Conservation (phyloP, 2,888 invertebrate genomes). For the Corbicula japonica region DNA sequence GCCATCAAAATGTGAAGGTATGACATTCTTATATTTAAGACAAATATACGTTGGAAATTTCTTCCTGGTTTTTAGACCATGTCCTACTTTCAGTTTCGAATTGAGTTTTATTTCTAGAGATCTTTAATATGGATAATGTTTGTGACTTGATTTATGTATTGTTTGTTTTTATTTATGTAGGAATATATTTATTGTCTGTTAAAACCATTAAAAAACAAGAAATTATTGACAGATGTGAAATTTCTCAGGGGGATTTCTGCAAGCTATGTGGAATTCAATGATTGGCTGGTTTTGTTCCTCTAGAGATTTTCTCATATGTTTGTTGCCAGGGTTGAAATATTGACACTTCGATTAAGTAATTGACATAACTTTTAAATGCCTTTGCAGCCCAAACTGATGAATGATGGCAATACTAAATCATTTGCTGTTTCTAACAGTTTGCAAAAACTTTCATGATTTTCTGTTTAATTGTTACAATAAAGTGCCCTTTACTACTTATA, state of each 20-base stretch:
- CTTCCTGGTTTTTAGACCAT: constrained; percentile 4
- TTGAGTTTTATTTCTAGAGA: background rate
- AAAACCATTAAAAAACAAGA: background rate
- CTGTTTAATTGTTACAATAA: no score
- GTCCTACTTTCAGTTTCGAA: constrained; percentile 56
- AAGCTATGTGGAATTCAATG: constrained; percentile 45
- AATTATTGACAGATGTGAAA: constrained; percentile 1
- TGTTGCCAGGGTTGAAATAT: no score
- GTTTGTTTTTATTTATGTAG: no score
- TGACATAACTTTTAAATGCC: no score
- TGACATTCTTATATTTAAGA: constrained; percentile 8
- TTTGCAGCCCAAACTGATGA: no score
- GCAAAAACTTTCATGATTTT: no score
- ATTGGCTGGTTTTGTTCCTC: constrained; percentile 42
- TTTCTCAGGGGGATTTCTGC: constrained; percentile 22
- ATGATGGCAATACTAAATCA: no score
- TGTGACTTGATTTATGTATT: no score
- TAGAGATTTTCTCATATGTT: background rate
- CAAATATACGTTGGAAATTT: background rate
- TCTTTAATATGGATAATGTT: no score
- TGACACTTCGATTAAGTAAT: no score
- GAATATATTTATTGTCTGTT: background rate
- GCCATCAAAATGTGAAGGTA: constrained; percentile 80
- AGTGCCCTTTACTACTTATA: no score
- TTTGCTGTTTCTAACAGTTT: no score